Evolutionary conservation across 1,140 invertebrate genomes (phyloP).

Genomic region (Gryllus bimaculatus): DNA sequence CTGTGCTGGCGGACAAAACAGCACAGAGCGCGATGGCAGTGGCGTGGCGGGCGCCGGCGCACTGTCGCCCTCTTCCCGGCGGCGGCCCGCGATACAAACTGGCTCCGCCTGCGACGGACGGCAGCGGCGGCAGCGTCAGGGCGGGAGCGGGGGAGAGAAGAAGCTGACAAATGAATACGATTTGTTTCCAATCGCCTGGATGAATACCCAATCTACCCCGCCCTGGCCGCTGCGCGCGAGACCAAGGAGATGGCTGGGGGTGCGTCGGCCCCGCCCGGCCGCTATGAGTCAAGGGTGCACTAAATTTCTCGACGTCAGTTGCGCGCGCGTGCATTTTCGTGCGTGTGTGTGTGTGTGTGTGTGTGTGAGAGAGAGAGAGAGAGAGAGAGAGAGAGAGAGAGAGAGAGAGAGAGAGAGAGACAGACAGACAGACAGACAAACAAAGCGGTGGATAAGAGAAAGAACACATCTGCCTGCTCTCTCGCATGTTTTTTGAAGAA

Average conservation of each 20-base stretch:
- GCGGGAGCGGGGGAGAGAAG: not conserved
- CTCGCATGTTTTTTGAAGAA: no score
- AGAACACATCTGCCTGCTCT: no score
- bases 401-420: no score
- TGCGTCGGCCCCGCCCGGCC: not conserved
- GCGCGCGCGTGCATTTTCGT: no score
- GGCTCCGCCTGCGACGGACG: not conserved
- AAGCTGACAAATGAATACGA: not conserved
- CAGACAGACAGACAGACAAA: no score
- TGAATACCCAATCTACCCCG: not conserved
- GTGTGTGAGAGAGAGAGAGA: no score
- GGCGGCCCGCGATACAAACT: not conserved
- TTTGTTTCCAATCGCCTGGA: slow-evolving; percentile 3
- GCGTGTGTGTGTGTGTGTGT: no score
- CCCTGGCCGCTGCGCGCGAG: not conserved
- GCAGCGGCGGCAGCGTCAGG: no score
- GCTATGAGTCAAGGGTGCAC: not conserved
- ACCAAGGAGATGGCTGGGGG: not conserved
- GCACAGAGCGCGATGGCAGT: not conserved
- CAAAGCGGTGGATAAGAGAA: no score
- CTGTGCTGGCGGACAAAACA: no score
- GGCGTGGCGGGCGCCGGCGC: no score
- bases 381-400: no score
- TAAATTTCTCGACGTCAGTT: not conserved
- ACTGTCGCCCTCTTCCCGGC: not conserved